Evolutionary conservation across 1,140 invertebrate species (phyloP), one percentile per base, ranked within the genome.

Genomic region (Magallana angulata): DNA sequence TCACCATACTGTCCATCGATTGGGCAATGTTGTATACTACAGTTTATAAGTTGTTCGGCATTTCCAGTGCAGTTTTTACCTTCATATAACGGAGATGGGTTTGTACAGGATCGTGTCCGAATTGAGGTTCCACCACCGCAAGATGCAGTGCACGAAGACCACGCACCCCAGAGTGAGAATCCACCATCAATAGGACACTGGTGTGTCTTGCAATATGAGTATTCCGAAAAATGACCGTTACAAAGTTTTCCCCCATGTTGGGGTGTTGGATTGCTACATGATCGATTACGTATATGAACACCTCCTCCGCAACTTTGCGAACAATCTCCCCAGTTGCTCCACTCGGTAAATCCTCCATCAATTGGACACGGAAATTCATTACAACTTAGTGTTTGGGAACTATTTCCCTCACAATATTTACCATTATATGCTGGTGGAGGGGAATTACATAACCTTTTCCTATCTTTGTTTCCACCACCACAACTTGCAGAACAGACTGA

Each of bases 81-180:
- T 11, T 88, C 92, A 86, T 92, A 88, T 68, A 89, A 86, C 57
- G 92, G 89, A 24, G 90, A 82, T 11, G 94, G 94, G 84, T 94
- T 91, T 82, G 92, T 89, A 88, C 94, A 95, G 12, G 76, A 58
- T 16, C 94, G 90, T 16, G 89, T 92, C 36, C 94, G 88, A 24
- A 85, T 90, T 57, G 87, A 88, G 16, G 88, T 91, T 11, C 94
- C 94, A 71, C 90, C 88, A 83, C 93, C 94, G 89, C 94, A 95
- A 7, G 92, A 92, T 56, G 91, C 91, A 58, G 91, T 92, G 82
- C 94, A 94, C 5, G 88, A 60, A n/a, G 90, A 88, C 94, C 94
- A 95, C 1, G 82, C 92, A 97, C 96, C 8, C 96, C 96, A 58
- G 95, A 91, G 14, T 95, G 94, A 24, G 97, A 97, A 90, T 95